Evolutionary conservation across 30 jellyfish, hydroid and myxozoan genomes (phyloP).

Genomic region (Nemopilema nomurai): DNA sequence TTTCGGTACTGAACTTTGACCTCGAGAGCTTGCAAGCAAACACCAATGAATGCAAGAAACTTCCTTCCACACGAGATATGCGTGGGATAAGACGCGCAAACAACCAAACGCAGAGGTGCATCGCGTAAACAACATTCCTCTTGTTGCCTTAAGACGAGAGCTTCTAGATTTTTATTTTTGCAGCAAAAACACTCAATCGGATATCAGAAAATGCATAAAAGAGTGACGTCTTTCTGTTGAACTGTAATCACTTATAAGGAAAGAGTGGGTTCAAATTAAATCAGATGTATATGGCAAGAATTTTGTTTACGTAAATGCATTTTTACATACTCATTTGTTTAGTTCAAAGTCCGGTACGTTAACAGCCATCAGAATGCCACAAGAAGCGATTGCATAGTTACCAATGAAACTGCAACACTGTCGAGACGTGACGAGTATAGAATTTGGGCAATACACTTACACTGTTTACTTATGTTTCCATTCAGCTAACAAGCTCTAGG

Average conservation of each 20-base stretch:
- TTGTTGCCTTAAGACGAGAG: too few species aligned
- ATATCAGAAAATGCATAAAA: background rate
- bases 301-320: background rate
- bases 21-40: background rate
- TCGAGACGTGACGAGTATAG: background rate
- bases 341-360: background rate
- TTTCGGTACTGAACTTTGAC: too few species aligned
- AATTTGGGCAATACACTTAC: background rate
- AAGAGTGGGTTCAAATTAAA: background rate
- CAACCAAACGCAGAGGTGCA: background rate
- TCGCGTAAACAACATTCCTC: background rate
- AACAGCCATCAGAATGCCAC: background rate
- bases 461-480: background rate
- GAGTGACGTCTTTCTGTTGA: background rate
- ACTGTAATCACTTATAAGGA: background rate
- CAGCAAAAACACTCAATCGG: background rate
- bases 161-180: too few species aligned
- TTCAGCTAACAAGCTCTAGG: background rate
- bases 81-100: background rate
- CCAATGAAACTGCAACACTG: background rate
- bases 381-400: background rate
- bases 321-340: background rate
- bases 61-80: background rate
- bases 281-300: background rate
- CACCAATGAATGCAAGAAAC: background rate